These are phyloP conservation scores for Aphodius granarius DNA, from an alignment of 2,888 invertebrate genomes.

Conservation along the genomic window DNA sequence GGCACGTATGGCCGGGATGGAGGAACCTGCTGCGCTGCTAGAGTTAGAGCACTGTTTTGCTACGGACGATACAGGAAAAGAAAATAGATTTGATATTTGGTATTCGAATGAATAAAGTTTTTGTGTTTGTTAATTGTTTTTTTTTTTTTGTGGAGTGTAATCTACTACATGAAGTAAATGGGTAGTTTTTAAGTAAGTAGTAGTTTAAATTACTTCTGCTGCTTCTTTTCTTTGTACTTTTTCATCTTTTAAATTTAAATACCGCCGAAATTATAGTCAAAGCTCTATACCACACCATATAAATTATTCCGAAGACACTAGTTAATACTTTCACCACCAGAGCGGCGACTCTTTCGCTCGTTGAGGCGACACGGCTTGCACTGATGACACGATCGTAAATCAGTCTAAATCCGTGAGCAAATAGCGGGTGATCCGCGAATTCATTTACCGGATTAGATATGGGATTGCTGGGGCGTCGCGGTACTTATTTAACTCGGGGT, in stretches of 20 bases:
- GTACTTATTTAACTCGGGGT: background rate
- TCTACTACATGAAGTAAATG: no score
- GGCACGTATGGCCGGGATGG: constrained; percentile 5
- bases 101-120: constrained; percentile 5
- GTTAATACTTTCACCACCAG: no score
- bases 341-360: background rate
- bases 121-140: no score
- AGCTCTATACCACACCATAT: no score
- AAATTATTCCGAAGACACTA: no score
- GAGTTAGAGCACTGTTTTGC: constrained; percentile 16
- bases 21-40: constrained; percentile 1
- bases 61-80: background rate
- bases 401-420: background rate
- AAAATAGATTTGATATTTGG: constrained; percentile 19
- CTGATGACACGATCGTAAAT: background rate
- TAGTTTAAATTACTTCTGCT: no score
- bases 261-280: no score
- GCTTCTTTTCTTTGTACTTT: no score
- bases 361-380: background rate
- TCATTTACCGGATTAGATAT: background rate
- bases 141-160: no score
- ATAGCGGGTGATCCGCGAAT: background rate
- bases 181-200: no score
- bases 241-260: no score
- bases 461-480: background rate